Evolutionary conservation across 2,113 vertebrate species (phyloP).

Genomic region (Pleuronectes platessa): DNA sequence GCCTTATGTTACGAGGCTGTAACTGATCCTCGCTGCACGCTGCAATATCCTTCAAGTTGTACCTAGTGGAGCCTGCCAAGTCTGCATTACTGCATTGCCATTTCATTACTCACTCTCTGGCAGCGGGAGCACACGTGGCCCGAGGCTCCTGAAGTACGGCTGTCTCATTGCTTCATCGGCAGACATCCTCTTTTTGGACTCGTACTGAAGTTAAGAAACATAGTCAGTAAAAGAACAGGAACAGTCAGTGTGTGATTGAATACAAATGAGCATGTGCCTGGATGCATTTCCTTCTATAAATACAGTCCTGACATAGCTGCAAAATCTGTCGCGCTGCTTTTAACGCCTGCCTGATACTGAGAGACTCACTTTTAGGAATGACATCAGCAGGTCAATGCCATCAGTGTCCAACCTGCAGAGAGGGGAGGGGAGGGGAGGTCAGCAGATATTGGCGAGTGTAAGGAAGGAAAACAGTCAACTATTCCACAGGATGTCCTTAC

Average conservation of each 20-base stretch:
- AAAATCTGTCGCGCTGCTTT: conserved; percentile 41
- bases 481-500: conserved; percentile 81
- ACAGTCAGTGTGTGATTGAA: conserved; percentile 1
- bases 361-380: conserved; percentile 92
- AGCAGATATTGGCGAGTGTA: conserved; percentile 51
- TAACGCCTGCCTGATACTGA: conserved; percentile 26
- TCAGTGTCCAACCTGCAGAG: conserved; percentile 90
- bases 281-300: conserved; percentile 18
- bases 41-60: conserved; percentile 47
- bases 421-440: conserved; percentile 19
- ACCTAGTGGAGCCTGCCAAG: conserved; percentile 47
- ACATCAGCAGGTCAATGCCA: conserved; percentile 93
- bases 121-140: conserved; percentile 89
- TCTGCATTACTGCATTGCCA: conserved; percentile 52
- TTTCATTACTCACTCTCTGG: conserved; percentile 92
- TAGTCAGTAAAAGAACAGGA: conserved; percentile 20
- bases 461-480: conserved; percentile 76
- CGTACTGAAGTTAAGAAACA: conserved; percentile 83
- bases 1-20: conserved; percentile 44
- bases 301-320: conserved; percentile 36
- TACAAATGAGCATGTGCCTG: neutral
- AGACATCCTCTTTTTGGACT: conserved; percentile 94
- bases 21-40: conserved; percentile 46
- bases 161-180: conserved; percentile 96
- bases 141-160: conserved; percentile 93